A percentile compares a stretch with the other conserved stretches of the same genome.
phyloP scores from a whole-genome alignment of 2,888 invertebrate genomes.

The Drosophila atroscutellata region DNA sequence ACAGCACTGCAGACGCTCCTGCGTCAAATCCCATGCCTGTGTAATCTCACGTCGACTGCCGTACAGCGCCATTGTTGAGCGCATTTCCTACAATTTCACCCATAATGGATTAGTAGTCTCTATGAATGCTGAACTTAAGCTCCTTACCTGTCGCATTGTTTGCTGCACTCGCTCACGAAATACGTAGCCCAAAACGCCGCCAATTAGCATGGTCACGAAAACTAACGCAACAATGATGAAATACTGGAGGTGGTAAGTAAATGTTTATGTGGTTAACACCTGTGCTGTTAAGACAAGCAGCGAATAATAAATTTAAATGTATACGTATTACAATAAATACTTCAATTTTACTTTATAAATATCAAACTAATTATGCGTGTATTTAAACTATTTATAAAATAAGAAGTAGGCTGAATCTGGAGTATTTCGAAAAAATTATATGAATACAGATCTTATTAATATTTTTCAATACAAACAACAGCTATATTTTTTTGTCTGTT shows the following conservation, averaged over 20 bases:
- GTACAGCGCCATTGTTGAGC: constrained; percentile 90
- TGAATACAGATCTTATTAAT: neutral
- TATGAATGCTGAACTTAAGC: neutral
- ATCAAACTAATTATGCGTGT: neutral
- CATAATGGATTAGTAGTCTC: neutral
- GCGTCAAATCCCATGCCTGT: constrained; percentile 95
- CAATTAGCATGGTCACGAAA: constrained; percentile 95
- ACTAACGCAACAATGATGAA: constrained; percentile 95
- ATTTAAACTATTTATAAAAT: neutral
- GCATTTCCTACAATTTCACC: constrained; percentile 87
- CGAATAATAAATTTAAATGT: neutral
- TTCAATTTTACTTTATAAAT: neutral
- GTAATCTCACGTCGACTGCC: constrained; percentile 89
- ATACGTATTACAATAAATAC: neutral
- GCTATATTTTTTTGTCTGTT: neutral
- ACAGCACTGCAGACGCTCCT: constrained; percentile 93
- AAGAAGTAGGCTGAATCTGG: neutral
- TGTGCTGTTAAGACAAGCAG: neutral
- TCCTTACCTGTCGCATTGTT: constrained; percentile 88
- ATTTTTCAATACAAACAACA: too few species aligned
- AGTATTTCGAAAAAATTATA: neutral
- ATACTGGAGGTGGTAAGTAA: constrained; percentile 87
- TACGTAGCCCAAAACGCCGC: constrained; percentile 95
- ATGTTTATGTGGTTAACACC: constrained; percentile 23
- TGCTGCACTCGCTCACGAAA: constrained; percentile 93